Evolutionary conservation across 2,888 invertebrate species (phyloP).

Genomic region (Tholera decimalis): DNA sequence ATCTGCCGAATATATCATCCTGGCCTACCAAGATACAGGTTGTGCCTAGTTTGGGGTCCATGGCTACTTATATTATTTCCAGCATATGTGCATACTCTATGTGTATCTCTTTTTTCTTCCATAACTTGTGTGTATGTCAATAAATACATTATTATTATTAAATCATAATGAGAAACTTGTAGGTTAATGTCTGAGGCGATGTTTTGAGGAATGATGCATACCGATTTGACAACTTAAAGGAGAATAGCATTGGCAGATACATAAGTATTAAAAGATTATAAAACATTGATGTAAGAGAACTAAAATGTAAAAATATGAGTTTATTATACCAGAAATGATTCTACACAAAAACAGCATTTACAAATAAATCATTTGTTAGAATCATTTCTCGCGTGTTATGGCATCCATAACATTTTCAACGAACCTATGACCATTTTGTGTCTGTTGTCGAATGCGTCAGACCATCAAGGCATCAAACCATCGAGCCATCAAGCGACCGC

Average conservation of each 20-base stretch:
- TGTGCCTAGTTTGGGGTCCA: no score
- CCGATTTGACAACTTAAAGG: no score
- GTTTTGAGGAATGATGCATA: no score
- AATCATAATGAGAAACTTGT: no score
- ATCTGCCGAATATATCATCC: no score
- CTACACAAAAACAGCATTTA: constrained; percentile 7
- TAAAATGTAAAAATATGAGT: constrained; percentile 21
- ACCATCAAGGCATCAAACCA: constrained; percentile 55
- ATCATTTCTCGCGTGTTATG: constrained; percentile 23
- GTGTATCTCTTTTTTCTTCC: no score
- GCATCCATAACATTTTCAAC: constrained; percentile 45
- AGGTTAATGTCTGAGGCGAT: no score
- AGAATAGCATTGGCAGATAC: background rate
- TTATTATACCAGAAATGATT: constrained; percentile 27
- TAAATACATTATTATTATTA: no score
- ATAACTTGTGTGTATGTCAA: no score
- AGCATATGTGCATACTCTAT: no score
- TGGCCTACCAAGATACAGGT: no score
- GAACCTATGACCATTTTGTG: constrained; percentile 33
- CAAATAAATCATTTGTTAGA: constrained; percentile 42
- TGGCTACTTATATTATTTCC: no score
- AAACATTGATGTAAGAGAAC: constrained; percentile 8
- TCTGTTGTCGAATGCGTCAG: constrained; percentile 42
- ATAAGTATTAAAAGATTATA: constrained; percentile 7
- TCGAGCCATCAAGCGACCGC: constrained; percentile 41